phyloP scores from a whole-genome alignment of 2,888 invertebrate genomes.

The Sinodicranocentrus sp. region DNA sequence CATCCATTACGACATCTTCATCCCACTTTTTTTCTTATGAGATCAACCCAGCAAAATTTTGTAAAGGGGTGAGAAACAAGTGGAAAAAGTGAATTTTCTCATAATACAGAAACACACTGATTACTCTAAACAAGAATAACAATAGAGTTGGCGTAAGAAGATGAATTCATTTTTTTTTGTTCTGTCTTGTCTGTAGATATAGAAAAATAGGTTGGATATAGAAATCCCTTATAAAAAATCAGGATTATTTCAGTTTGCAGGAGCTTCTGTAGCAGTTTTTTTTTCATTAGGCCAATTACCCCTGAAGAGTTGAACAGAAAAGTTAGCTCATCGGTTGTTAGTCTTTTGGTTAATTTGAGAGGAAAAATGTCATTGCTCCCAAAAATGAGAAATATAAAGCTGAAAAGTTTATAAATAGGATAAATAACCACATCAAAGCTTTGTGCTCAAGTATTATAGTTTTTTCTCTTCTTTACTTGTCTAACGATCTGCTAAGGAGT shows the following conservation, averaged over 20 bases:
- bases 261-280: too few species aligned
- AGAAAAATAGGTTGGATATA: too few species aligned
- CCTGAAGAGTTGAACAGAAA: constrained; percentile 1
- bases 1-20: constrained; percentile 11
- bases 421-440: constrained; percentile 13
- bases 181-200: too few species aligned
- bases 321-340: constrained; percentile 45
- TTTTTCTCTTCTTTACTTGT: constrained; percentile 3
- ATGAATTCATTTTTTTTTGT: neutral
- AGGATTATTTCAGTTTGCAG: too few species aligned
- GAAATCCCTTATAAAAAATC: too few species aligned
- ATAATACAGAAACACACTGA: neutral
- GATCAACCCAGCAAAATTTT: too few species aligned
- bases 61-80: too few species aligned
- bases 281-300: constrained; percentile 54
- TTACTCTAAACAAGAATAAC: neutral
- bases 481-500: constrained; percentile 31
- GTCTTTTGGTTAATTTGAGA: constrained; percentile 46
- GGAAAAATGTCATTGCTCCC: constrained; percentile 71
- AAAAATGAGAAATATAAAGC: constrained; percentile 18
- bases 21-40: too few species aligned
- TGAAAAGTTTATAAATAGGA: constrained; percentile 34
- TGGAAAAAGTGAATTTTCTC: constrained; percentile 16
- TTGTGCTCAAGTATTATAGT: neutral
- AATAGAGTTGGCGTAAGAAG: neutral